A percentile compares a stretch with the other conserved stretches of the same genome.
These are phyloP conservation scores for Erythrocercus mccallii DNA, from an alignment of 2,113 vertebrate genomes.

Conservation along the genomic window DNA sequence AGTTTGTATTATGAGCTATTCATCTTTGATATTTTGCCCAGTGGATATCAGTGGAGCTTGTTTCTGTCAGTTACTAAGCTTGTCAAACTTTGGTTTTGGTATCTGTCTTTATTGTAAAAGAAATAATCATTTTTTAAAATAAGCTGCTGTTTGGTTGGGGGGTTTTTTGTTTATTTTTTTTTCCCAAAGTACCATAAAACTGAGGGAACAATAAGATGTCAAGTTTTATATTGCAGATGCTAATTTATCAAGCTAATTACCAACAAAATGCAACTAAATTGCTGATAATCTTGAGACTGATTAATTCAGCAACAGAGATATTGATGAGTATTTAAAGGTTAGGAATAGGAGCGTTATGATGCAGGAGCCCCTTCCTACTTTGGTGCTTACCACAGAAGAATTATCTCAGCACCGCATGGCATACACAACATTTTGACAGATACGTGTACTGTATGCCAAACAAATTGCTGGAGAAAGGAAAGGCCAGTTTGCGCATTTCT, in stretches of 20 bases:
- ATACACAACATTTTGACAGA: constrained; percentile 39
- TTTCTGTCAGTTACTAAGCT: constrained; percentile 59
- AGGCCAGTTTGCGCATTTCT: constrained; percentile 51
- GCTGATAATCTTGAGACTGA: constrained; percentile 77
- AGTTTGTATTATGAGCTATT: constrained; percentile 61
- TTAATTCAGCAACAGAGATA: constrained; percentile 73
- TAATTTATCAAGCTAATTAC: constrained; percentile 83
- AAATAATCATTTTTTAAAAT: constrained; percentile 68
- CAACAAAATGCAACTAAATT: constrained; percentile 78
- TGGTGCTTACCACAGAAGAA: constrained; percentile 38
- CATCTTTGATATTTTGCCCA: constrained; percentile 75
- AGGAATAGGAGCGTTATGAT: constrained; percentile 31
- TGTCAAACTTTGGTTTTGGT: constrained; percentile 72
- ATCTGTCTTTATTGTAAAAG: constrained; percentile 63
- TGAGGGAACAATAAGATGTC: constrained; percentile 74
- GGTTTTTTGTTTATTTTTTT: not conserved
- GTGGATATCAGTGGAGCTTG: constrained; percentile 57
- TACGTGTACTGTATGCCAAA: constrained; percentile 55
- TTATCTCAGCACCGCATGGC: constrained; percentile 15
- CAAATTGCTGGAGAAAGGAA: constrained; percentile 34
- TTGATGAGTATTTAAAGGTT: constrained; percentile 73
- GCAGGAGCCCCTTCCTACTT: constrained; percentile 40
- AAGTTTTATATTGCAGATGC: constrained; percentile 77
- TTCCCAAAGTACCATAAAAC: constrained; percentile 71
- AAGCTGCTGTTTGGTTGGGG: constrained; percentile 13